Conservation (phyloP, 1,140 invertebrate species). For the Drosophila grimshawi region DNA sequence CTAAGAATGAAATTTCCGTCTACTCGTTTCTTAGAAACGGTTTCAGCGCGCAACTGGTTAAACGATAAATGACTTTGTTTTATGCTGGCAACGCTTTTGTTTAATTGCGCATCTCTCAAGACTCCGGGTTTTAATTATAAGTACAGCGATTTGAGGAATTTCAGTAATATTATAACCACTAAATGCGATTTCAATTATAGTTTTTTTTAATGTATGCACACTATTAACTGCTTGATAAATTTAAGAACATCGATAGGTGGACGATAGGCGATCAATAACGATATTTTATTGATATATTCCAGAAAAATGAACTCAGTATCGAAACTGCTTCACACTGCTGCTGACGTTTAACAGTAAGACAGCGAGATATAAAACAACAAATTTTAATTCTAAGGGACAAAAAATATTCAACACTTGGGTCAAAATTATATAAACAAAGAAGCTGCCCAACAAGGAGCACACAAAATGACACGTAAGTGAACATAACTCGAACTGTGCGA, state of each 20-base stretch:
- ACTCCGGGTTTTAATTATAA: neutral
- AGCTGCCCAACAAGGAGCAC: constrained; percentile 38
- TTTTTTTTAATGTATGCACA: no score
- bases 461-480: constrained; percentile 49
- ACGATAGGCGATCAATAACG: neutral
- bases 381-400: constrained; percentile 1
- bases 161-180: no score
- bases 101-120: neutral
- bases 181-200: no score
- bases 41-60: constrained; percentile 11
- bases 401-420: constrained; percentile 18
- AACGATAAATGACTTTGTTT: constrained; percentile 46
- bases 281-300: neutral
- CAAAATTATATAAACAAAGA: constrained; percentile 7
- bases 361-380: constrained; percentile 8
- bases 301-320: constrained; percentile 1
- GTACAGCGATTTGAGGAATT: neutral
- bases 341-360: constrained; percentile 22
- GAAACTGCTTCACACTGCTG: constrained; percentile 10
- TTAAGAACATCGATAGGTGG: neutral
- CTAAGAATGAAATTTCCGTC: neutral
- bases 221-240: neutral
- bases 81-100: constrained; percentile 1
- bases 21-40: neutral
- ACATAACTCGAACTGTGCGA: neutral